phyloP scores from a whole-genome alignment of 2,113 vertebrate species.

The Orientallactaga bullata region DNA sequence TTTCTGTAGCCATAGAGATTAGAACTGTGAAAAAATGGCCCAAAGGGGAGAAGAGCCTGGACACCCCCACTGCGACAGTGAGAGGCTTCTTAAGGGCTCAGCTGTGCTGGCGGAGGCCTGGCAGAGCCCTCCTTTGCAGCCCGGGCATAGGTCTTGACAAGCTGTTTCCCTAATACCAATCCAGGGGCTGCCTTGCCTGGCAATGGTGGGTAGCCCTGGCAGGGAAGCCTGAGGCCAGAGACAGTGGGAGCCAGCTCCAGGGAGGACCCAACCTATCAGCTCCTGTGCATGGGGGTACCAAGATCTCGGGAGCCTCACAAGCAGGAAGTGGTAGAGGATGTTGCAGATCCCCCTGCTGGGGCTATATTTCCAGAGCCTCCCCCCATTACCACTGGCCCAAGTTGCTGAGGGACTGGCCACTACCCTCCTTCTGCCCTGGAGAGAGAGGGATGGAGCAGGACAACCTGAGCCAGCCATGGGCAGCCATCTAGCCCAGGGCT shows the following conservation, averaged over 20 bases:
- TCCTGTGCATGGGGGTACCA: too few species aligned
- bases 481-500: too few species aligned
- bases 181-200: not conserved
- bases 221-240: too few species aligned
- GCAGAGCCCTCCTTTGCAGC: too few species aligned
- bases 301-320: not conserved
- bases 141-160: fast-evolving
- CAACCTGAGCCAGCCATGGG: fast-evolving
- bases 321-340: not conserved
- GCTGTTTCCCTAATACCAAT: fast-evolving
- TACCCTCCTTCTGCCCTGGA: not conserved
- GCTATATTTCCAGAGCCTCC: not conserved
- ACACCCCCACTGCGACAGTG: not conserved
- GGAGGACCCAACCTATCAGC: not conserved
- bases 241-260: fast-evolving
- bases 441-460: fast-evolving
- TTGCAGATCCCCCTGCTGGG: not conserved
- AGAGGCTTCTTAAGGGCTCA: too few species aligned
- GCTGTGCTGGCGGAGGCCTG: not conserved
- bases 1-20: fast-evolving
- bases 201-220: too few species aligned
- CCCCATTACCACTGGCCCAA: fast-evolving
- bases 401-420: not conserved
- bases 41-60: too few species aligned
- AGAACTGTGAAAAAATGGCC: too few species aligned